A percentile compares a stretch with the other conserved stretches of the same genome.
Conservation (phyloP, 2,113 vertebrate genomes). For the Mandrillus leucophaeus region DNA sequence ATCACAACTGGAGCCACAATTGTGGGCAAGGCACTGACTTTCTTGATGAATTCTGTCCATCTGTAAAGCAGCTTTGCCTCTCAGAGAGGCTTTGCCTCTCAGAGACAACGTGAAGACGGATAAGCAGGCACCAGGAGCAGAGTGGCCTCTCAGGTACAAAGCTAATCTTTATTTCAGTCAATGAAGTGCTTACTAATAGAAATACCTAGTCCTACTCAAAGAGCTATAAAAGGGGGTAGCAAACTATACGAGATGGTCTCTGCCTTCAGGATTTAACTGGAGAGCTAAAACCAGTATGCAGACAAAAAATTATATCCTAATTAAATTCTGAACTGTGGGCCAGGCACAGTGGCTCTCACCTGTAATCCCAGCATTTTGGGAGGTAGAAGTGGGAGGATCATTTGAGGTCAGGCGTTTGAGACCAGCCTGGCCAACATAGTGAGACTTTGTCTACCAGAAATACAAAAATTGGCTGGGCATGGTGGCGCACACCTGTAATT, state of each 20-base stretch:
- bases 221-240: not conserved
- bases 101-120: not conserved
- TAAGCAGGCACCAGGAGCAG: constrained; percentile 20
- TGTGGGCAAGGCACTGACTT: constrained; percentile 25
- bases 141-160: constrained; percentile 26
- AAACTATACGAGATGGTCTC: constrained; percentile 40
- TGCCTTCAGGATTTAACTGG: constrained; percentile 30
- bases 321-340: not conserved
- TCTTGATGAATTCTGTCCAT: constrained; percentile 30
- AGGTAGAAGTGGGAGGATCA: no score
- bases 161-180: constrained; percentile 52
- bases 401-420: no score
- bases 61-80: constrained; percentile 43
- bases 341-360: not conserved
- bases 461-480: no score
- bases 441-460: no score
- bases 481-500: no score
- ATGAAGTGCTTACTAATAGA: not conserved
- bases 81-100: constrained; percentile 44
- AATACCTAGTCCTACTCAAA: not conserved
- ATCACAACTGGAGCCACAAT: not conserved
- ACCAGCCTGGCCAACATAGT: no score
- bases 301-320: not conserved
- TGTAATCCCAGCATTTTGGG: no score
- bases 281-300: not conserved